Conservation (phyloP, 2,888 invertebrate species). For the Pyrochroa serraticornis region DNA sequence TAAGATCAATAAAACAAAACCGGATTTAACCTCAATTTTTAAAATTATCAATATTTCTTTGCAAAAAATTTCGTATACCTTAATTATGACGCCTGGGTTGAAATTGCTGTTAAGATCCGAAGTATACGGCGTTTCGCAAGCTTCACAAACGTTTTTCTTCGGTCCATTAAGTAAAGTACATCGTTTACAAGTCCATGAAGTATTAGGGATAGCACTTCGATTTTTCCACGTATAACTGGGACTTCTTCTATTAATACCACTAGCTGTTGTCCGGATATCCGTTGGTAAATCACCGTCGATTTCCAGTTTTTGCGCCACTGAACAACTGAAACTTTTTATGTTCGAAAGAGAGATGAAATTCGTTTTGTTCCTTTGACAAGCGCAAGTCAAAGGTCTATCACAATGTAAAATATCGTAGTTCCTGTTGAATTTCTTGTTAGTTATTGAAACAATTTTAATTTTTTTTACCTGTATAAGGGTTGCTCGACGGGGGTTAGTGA, state of each 20-base stretch:
- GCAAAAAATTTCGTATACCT: no score
- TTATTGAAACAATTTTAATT: neutral
- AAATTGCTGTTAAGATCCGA: conserved; percentile 56
- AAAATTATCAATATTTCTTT: no score
- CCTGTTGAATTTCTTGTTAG: conserved; percentile 31
- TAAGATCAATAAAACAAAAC: neutral
- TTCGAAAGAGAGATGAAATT: conserved; percentile 51
- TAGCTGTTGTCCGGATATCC: conserved; percentile 55
- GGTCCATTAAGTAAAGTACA: conserved; percentile 78
- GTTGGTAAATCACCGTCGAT: conserved; percentile 48
- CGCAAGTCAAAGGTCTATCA: conserved; percentile 47
- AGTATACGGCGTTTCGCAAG: conserved; percentile 71
- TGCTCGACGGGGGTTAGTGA: conserved; percentile 53
- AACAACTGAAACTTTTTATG: conserved; percentile 55
- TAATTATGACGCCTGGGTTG: conserved; percentile 58
- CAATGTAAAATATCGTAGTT: conserved; percentile 51
- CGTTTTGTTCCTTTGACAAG: conserved; percentile 49
- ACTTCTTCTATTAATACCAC: conserved; percentile 52
- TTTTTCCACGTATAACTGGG: conserved; percentile 51
- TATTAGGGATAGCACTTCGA: conserved; percentile 39
- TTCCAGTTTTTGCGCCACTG: conserved; percentile 46
- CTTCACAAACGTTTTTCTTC: conserved; percentile 71
- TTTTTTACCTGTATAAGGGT: conserved; percentile 38
- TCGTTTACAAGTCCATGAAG: conserved; percentile 72
- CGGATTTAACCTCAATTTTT: neutral